Conservation (phyloP, 2,113 vertebrate genomes). For the Piprites chloris region DNA sequence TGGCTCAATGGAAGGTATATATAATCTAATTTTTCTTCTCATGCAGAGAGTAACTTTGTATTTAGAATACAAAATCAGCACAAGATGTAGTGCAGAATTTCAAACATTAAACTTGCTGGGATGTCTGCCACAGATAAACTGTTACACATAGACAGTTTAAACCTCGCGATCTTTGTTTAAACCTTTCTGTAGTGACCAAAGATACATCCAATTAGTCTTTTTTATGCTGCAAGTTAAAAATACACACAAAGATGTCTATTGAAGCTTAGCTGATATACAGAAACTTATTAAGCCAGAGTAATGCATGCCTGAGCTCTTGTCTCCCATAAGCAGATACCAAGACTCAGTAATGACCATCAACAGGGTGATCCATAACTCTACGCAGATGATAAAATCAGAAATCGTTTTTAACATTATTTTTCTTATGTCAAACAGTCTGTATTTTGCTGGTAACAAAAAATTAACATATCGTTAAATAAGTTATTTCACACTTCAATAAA, state of each 20-base stretch:
- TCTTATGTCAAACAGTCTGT: not conserved
- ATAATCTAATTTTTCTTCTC: constrained; percentile 49
- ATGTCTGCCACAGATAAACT: constrained; percentile 15
- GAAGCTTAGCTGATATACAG: not conserved
- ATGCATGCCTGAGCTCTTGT: not conserved
- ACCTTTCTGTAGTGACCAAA: constrained; percentile 28
- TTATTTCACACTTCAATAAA: constrained; percentile 6
- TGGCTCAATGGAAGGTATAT: constrained; percentile 38
- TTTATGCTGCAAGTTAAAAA: not conserved
- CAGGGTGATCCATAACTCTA: not conserved
- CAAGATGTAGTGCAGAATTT: constrained; percentile 59
- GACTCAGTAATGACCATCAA: not conserved
- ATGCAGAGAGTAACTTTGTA: constrained; percentile 54
- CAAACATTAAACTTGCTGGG: constrained; percentile 36
- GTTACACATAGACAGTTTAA: not conserved
- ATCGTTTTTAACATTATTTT: not conserved
- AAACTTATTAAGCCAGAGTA: not conserved
- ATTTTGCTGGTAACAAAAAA: constrained; percentile 43
- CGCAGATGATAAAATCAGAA: not conserved
- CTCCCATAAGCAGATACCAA: not conserved
- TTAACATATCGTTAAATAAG: constrained; percentile 20
- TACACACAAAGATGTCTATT: not conserved
- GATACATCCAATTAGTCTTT: not conserved
- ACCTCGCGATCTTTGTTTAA: not conserved
- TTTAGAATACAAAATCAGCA: constrained; percentile 59